phyloP scores from a whole-genome alignment of 2,113 vertebrate genomes.

The Coreoperca whiteheadi region DNA sequence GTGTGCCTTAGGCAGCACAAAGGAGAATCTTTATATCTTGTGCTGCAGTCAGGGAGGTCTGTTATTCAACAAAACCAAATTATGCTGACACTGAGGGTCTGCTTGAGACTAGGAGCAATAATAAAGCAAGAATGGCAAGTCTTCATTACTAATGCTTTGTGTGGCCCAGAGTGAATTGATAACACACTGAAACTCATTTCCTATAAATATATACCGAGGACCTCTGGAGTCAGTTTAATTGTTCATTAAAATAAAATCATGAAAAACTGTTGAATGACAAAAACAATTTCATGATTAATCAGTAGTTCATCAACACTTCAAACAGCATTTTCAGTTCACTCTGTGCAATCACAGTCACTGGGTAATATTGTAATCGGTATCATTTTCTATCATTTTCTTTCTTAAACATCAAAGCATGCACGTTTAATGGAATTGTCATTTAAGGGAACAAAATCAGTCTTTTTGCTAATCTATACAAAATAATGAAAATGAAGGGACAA shows the following conservation, averaged over 20 bases:
- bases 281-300: slow-evolving; percentile 52
- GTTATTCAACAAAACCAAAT: slow-evolving; percentile 78
- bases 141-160: slow-evolving; percentile 72
- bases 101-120: slow-evolving; percentile 69
- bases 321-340: slow-evolving; percentile 27
- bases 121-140: slow-evolving; percentile 66
- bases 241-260: slow-evolving; percentile 69
- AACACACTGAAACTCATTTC: slow-evolving; percentile 72
- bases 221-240: slow-evolving; percentile 50
- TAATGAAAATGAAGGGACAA: slow-evolving; percentile 15
- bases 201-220: slow-evolving; percentile 67
- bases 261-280: slow-evolving; percentile 54
- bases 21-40: slow-evolving; percentile 67
- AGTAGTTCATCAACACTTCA: slow-evolving; percentile 38
- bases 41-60: slow-evolving; percentile 58
- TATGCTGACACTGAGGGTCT: slow-evolving; percentile 74
- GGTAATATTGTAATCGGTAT: slow-evolving; percentile 10
- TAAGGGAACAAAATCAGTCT: slow-evolving; percentile 4
- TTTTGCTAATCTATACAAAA: slow-evolving; percentile 25
- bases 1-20: slow-evolving; percentile 54
- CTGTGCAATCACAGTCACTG: slow-evolving; percentile 9
- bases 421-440: slow-evolving; percentile 28
- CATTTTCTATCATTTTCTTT: slow-evolving; percentile 17
- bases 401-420: slow-evolving; percentile 31
- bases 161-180: slow-evolving; percentile 64